Evolutionary conservation across 2,113 vertebrate species (phyloP).

Genomic region (Apteryx owenii): DNA sequence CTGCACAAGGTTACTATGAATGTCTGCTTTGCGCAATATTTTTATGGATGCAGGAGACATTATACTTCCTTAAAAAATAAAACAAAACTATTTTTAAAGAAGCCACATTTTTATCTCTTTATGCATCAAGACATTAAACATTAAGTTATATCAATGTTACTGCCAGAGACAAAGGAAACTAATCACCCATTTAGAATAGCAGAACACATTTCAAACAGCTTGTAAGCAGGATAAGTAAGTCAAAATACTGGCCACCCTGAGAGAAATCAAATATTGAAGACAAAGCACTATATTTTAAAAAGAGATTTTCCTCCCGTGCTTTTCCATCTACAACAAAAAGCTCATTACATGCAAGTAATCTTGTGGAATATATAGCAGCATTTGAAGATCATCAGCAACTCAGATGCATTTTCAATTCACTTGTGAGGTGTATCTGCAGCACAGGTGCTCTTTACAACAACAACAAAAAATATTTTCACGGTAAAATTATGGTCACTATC

Average conservation of each 20-base stretch:
- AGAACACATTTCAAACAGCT: slow-evolving; percentile 71
- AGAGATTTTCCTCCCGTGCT: slow-evolving; percentile 71
- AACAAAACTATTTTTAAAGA: slow-evolving; percentile 61
- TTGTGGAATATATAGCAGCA: slow-evolving; percentile 77
- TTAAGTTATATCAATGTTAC: slow-evolving; percentile 67
- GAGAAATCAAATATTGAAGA: slow-evolving; percentile 75
- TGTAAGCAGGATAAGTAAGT: slow-evolving; percentile 75
- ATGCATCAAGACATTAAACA: slow-evolving; percentile 72
- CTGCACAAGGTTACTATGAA: slow-evolving; percentile 52
- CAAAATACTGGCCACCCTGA: slow-evolving; percentile 82
- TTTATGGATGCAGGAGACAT: slow-evolving; percentile 62
- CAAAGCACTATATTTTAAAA: slow-evolving; percentile 66
- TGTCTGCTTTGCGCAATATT: slow-evolving; percentile 32
- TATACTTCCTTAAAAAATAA: slow-evolving; percentile 54
- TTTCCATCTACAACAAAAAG: slow-evolving; percentile 74
- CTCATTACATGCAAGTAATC: slow-evolving; percentile 71
- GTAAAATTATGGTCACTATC: slow-evolving; percentile 2
- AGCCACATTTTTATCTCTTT: slow-evolving; percentile 67
- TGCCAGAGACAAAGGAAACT: slow-evolving; percentile 72
- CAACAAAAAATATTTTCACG: slow-evolving; percentile 51
- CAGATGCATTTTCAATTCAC: slow-evolving; percentile 68
- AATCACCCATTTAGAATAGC: slow-evolving; percentile 71
- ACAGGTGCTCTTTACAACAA: slow-evolving; percentile 64
- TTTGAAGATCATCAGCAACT: slow-evolving; percentile 69
- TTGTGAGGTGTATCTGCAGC: slow-evolving; percentile 55